A percentile compares a stretch with the other conserved stretches of the same genome.
phyloP scores from a whole-genome alignment of 2,113 vertebrate species.

The Sardina pilchardus region DNA sequence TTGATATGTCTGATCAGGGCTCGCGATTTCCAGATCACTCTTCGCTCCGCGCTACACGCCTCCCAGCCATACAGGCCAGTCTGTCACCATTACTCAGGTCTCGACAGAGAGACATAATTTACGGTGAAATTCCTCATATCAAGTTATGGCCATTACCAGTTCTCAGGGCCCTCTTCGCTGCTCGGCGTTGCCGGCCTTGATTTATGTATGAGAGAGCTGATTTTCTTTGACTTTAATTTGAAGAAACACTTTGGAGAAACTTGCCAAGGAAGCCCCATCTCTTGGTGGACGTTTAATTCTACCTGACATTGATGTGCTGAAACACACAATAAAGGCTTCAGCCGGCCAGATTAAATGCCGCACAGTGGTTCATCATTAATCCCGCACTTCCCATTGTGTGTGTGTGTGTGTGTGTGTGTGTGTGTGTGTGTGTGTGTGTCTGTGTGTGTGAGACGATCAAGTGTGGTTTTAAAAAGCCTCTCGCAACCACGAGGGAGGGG shows the following conservation, averaged over 20 bases:
- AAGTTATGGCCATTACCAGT: constrained; percentile 43
- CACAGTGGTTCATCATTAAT: constrained; percentile 27
- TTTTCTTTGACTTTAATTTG: constrained; percentile 50
- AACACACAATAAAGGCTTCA: constrained; percentile 35
- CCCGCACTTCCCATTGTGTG: not conserved
- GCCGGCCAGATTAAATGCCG: constrained; percentile 31
- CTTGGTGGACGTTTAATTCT: constrained; percentile 39
- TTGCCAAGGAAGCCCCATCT: constrained; percentile 38
- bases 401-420: not conserved
- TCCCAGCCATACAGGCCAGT: constrained; percentile 35
- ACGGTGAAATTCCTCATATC: constrained; percentile 41
- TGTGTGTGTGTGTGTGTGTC: not conserved
- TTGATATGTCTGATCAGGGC: constrained; percentile 41
- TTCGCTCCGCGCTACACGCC: not conserved
- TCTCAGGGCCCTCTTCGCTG: constrained; percentile 20
- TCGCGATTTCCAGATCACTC: constrained; percentile 38
- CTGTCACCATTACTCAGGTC: constrained; percentile 42
- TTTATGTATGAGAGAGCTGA: constrained; percentile 40
- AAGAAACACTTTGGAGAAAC: constrained; percentile 49
- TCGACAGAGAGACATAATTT: constrained; percentile 35
- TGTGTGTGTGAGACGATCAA: not conserved
- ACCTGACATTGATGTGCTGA: constrained; percentile 39
- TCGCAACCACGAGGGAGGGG: not conserved
- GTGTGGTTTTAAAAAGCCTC: not conserved
- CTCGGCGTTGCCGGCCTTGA: constrained; percentile 37